Conservation (phyloP, 23 tunicate genomes). For the Trididemnum clinides region DNA sequence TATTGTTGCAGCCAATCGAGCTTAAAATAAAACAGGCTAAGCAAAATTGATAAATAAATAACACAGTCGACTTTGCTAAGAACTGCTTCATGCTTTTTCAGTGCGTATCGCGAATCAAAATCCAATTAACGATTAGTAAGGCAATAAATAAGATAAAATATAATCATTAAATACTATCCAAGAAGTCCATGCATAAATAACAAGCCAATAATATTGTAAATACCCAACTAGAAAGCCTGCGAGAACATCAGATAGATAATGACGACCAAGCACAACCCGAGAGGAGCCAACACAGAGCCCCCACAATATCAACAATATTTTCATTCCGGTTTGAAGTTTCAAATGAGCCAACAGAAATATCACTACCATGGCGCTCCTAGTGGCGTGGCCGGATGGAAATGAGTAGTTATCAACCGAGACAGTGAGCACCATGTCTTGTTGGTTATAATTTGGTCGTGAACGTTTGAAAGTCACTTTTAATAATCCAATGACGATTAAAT, state of each 20-base stretch:
- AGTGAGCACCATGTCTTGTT: slow-evolving; percentile 76
- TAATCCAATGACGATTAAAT: slow-evolving; percentile 43
- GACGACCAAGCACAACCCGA: slow-evolving; percentile 71
- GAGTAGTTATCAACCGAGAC: slow-evolving; percentile 72
- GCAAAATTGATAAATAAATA: too few species aligned
- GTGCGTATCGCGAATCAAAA: too few species aligned
- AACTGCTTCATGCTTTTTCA: too few species aligned
- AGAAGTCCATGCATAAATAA: slow-evolving; percentile 43
- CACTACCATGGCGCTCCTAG: slow-evolving; percentile 56
- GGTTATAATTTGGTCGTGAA: slow-evolving; percentile 62
- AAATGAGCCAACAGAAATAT: slow-evolving; percentile 50
- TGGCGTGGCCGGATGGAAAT: slow-evolving; percentile 89
- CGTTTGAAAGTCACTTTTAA: slow-evolving; percentile 52
- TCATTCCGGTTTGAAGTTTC: slow-evolving; percentile 12
- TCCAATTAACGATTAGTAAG: neutral
- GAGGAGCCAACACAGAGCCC: slow-evolving; percentile 59
- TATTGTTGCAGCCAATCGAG: too few species aligned
- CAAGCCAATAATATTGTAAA: slow-evolving; percentile 32
- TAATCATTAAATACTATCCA: neutral
- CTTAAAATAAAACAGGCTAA: too few species aligned
- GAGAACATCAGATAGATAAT: slow-evolving; percentile 70
- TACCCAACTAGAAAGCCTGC: slow-evolving; percentile 75
- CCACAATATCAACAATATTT: slow-evolving; percentile 38
- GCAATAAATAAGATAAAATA: neutral
- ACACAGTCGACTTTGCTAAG: too few species aligned